Base-by-base conservation (phyloP, 2,888 invertebrate species). In the Polydrusus pterygomalis region DNA sequence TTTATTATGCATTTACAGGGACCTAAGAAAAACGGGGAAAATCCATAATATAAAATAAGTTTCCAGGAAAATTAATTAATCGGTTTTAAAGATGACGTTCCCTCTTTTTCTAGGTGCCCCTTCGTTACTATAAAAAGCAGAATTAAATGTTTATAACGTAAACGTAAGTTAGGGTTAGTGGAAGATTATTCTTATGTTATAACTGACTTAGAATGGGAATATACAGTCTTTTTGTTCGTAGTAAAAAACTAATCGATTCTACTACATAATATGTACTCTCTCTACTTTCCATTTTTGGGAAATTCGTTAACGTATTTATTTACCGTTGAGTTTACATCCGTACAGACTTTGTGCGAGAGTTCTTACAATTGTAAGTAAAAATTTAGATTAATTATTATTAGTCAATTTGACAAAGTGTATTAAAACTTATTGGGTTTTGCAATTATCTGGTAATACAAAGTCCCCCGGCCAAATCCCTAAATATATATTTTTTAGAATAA, bases 121-220 rank as follows among this genome's bases (percentile, higher is more conserved):
- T n/a, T n/a, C n/a, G n/a, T n/a, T n/a, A n/a, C n/a, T n/a, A n/a
- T n/a, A n/a, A n/a, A 25, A 3, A 25, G 25, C 2, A 1, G 25
- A 25, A 25, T 3, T 3, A 25, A 3, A 25, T 25, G 5, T 25
- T 25, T 5, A 25, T 25, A n/a, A 25, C 25, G 5, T 3, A 25
- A 25, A 25, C 25, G 25, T 25, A 34, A 34, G 34, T 34, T 18
- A 38, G 11, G 38, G 38, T 60, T 38, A 60, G 58, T 17, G 18
- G 38, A 60, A 60, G 58, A 60, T 20, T 69, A 74, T 38, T 51
- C 64, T 74, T 64, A 74, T 18, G 45, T 70, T 75, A 75, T 63
- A 69, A 73, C 64, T 77, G 77, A 74, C 77, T 75, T 77, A 77
- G 77, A 77, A 77, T 74, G 71, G 74, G 74, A 70, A 56, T 74